phyloP scores from a whole-genome alignment of 1,140 invertebrate species.

The Paraescarpia echinospica region DNA sequence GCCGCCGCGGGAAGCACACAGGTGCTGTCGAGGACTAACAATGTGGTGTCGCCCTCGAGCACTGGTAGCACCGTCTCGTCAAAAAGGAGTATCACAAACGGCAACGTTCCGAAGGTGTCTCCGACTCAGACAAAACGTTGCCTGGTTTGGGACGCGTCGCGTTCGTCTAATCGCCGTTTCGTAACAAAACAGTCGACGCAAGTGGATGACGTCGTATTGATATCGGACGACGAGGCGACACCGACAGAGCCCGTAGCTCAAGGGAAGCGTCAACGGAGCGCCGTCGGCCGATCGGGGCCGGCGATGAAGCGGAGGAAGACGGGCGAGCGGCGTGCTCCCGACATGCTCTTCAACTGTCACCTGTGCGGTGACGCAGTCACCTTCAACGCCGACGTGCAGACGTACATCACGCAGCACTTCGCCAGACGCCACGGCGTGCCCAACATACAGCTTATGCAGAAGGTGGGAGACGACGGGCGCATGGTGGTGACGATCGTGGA shows the following conservation, averaged over 20 bases:
- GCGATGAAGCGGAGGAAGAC: background rate
- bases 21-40: background rate
- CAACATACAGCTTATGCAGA: background rate
- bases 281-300: background rate
- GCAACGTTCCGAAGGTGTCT: background rate
- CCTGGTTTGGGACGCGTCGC: background rate
- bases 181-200: background rate
- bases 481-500: conserved; percentile 4
- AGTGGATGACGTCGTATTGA: background rate
- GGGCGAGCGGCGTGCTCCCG: background rate
- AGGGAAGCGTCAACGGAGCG: background rate
- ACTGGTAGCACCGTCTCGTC: background rate
- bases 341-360: conserved; percentile 15
- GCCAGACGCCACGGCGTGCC: background rate
- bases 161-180: background rate
- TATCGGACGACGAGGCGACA: background rate
- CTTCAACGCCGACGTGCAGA: background rate
- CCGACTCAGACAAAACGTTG: background rate
- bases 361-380: background rate
- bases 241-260: background rate
- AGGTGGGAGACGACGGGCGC: background rate
- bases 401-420: conserved; percentile 7
- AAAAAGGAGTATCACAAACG: background rate
- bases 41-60: background rate
- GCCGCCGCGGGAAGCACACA: background rate